phyloP scores from a whole-genome alignment of 2,113 vertebrate genomes.

The Poeciliopsis prolifica region DNA sequence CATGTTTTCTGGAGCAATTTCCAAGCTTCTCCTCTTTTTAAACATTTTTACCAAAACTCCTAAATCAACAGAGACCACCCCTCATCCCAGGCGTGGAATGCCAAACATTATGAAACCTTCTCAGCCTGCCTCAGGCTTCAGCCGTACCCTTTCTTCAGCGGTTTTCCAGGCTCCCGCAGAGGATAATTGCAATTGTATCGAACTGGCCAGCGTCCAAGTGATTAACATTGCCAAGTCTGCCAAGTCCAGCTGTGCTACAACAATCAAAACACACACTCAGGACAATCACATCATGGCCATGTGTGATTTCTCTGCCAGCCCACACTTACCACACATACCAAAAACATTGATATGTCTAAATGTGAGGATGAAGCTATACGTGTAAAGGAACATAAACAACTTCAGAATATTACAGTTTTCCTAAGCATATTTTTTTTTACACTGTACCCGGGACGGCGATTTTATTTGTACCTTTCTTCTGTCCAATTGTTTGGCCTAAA shows the following conservation, averaged over 20 bases:
- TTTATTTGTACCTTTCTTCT: background rate
- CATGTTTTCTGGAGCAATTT: slow-evolving; percentile 1
- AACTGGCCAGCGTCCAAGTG: slow-evolving; percentile 62
- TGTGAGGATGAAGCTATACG: background rate
- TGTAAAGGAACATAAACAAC: background rate
- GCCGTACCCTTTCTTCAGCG: slow-evolving; percentile 36
- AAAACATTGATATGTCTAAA: slow-evolving; percentile 4
- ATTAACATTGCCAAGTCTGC: slow-evolving; percentile 44
- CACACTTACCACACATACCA: slow-evolving; percentile 2
- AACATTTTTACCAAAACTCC: slow-evolving; percentile 19
- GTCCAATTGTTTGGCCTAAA: background rate
- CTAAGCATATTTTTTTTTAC: background rate
- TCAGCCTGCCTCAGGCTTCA: slow-evolving; percentile 25
- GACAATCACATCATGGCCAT: slow-evolving; percentile 44
- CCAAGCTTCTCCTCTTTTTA: slow-evolving; percentile 2
- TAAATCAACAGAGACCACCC: slow-evolving; percentile 10
- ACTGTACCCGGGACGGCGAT: background rate
- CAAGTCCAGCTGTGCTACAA: slow-evolving; percentile 57
- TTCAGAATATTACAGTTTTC: background rate
- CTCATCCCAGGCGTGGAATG: slow-evolving; percentile 31
- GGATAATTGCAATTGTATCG: slow-evolving; percentile 66
- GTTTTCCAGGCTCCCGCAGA: slow-evolving; percentile 39
- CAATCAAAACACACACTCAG: slow-evolving; percentile 64
- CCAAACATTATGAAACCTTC: slow-evolving; percentile 43
- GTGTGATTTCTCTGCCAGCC: slow-evolving; percentile 24